A percentile compares a stretch with the other conserved stretches of the same genome.
phyloP scores from a whole-genome alignment of 2,113 vertebrate species.

The Colistium nudipinnis region DNA sequence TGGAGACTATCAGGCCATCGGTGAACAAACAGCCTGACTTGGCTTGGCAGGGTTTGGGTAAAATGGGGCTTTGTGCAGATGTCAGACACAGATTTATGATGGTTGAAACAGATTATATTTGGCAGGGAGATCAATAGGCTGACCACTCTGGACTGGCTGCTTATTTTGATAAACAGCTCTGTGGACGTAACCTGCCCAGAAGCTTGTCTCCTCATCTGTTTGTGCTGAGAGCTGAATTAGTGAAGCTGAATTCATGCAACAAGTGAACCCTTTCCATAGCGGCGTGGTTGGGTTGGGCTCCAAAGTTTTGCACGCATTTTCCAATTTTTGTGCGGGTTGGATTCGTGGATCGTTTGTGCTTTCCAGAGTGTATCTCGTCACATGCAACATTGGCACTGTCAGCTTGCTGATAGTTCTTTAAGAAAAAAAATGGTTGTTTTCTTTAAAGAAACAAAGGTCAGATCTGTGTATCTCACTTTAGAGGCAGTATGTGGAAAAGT shows the following conservation, averaged over 20 bases:
- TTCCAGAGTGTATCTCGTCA: not conserved
- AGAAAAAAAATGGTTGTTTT: constrained; percentile 24
- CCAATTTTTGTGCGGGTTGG: constrained; percentile 10
- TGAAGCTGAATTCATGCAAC: constrained; percentile 83
- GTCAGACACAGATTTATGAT: constrained; percentile 95
- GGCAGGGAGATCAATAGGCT: constrained; percentile 89
- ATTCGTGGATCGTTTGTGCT: constrained; percentile 30
- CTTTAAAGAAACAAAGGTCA: constrained; percentile 3
- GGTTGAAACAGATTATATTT: constrained; percentile 91
- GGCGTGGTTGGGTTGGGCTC: constrained; percentile 77
- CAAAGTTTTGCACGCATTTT: constrained; percentile 76
- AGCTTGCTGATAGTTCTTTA: not conserved
- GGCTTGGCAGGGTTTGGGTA: constrained; percentile 90
- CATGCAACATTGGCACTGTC: not conserved
- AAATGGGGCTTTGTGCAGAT: constrained; percentile 90
- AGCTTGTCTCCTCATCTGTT: constrained; percentile 79
- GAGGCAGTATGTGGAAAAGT: constrained; percentile 29
- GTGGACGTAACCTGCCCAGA: constrained; percentile 85
- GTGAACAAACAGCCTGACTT: constrained; percentile 90
- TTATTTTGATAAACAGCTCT: constrained; percentile 89
- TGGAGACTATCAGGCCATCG: constrained; percentile 94
- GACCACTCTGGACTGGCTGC: constrained; percentile 85
- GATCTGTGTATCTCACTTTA: constrained; percentile 18
- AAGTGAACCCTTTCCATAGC: constrained; percentile 73
- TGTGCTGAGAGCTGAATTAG: constrained; percentile 73